These are phyloP conservation scores for Stichopus chloronotus DNA, from an alignment of 35 echinoderm and acorn worm species.

Conservation along the genomic window DNA sequence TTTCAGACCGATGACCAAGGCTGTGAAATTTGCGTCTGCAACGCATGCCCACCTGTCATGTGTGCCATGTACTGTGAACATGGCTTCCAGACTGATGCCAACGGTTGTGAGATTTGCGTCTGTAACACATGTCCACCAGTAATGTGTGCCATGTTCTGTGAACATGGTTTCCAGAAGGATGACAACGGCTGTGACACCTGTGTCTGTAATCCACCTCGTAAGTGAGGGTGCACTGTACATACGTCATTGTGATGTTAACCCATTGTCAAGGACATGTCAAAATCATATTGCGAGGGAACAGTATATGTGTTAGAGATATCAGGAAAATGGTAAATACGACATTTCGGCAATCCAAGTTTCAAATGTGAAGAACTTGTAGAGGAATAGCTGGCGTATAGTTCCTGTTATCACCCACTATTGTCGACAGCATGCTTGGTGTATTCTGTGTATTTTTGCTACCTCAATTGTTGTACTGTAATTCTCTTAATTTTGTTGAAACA, in stretches of 20 bases:
- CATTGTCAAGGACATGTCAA: constrained; percentile 50
- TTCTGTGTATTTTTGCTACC: constrained; percentile 16
- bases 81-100: constrained; percentile 57
- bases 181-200: constrained; percentile 78
- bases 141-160: constrained; percentile 14
- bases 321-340: not conserved
- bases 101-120: constrained; percentile 70
- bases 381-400: too few species aligned
- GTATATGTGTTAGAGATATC: not conserved
- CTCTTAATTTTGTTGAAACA: not conserved
- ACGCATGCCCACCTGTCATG: constrained; percentile 57
- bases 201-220: constrained; percentile 23
- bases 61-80: constrained; percentile 71
- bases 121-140: constrained; percentile 17
- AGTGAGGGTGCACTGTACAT: constrained; percentile 15
- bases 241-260: constrained; percentile 13
- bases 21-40: too few species aligned
- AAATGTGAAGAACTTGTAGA: not conserved
- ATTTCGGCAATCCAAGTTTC: not conserved
- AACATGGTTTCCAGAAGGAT: constrained; percentile 26
- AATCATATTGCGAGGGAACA: too few species aligned
- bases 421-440: too few species aligned
- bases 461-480: not conserved
- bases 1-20: constrained; percentile 53
- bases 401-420: too few species aligned